Base-by-base conservation (phyloP, 2,113 vertebrate genomes). In the Centropus bengalensis region DNA sequence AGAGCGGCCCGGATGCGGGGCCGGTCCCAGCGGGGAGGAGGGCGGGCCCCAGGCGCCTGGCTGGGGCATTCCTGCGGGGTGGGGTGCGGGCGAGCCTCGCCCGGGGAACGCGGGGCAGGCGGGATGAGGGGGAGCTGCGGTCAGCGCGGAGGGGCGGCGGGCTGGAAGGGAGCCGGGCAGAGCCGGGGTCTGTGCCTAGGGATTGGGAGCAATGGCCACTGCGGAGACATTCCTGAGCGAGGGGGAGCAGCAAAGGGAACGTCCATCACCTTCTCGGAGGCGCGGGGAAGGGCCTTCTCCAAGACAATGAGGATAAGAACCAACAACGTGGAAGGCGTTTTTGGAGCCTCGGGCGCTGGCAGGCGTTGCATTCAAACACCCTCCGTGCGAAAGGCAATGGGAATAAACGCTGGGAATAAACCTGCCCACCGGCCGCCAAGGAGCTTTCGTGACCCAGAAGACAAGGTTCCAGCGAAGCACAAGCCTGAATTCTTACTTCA, bases 121-220 rank as follows among this genome's bases (percentile, higher is more conserved):
- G 11, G 3, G 44, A 11, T 0, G 64, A 19, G 56, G 1, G 7
- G 38, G 0, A 4, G n/a, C 8, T 20, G 22, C 82, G 0, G 2
- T 0, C 5, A 3, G 11, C 24, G 1, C 1, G 2, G 6, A 12
- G 33, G 8, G 33, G 36, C 8, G 9, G 33, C 4, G 59, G 28
- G 42, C 63, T 16, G 58, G 12, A 19, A 33, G 2, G 4, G 22
- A 32, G 17, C 14, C 22, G 1, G 76, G 54, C 71, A 24, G 19
- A 18, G 45, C 23, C 2, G 63, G 28, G 44, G 1, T 47, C 1
- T 1, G 30, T 1, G 59, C 9, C 1, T 0, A 8, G 49, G 19
- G 12, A 23, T 5, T 2, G 6, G 80, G 21, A 21, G 6, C 0
- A 6, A 20, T 0, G 40, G 27, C 4, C 32, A 0, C 24, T 8